Conservation (phyloP, 2,888 invertebrate species). For the Conops quadrifasciatus region DNA sequence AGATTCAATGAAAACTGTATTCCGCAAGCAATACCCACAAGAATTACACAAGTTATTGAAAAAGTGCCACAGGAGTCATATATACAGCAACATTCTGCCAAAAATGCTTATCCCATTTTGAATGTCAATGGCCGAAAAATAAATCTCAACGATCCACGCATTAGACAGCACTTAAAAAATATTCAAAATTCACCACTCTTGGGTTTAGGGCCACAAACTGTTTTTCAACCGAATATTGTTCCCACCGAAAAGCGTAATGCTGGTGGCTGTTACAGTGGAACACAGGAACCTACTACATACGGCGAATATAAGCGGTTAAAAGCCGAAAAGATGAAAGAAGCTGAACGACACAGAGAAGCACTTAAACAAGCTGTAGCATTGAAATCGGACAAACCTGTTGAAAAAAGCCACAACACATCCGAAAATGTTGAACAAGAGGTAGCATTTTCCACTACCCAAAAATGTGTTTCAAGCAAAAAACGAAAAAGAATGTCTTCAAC, state of each 20-base stretch:
- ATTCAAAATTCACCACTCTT: slow-evolving; percentile 36
- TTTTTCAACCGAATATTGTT: not conserved
- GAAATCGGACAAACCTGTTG: slow-evolving; percentile 26
- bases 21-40: not conserved
- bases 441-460: no score
- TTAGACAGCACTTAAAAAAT: slow-evolving; percentile 38
- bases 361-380: not conserved
- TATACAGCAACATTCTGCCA: not conserved
- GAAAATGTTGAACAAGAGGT: no score
- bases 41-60: not conserved
- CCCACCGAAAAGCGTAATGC: not conserved
- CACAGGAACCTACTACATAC: slow-evolving; percentile 33
- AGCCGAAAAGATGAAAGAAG: slow-evolving; percentile 24
- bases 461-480: not conserved
- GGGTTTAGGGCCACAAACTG: not conserved
- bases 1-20: not conserved
- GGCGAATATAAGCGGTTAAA: slow-evolving; percentile 44
- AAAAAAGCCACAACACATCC: no score
- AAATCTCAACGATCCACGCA: slow-evolving; percentile 44
- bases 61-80: not conserved
- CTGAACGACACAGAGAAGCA: slow-evolving; percentile 3
- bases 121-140: slow-evolving; percentile 25
- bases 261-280: not conserved
- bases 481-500: not conserved
- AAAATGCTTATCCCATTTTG: slow-evolving; percentile 2